Percentiles rank a stretch among this genome's conserved stretches.
These are phyloP conservation scores for Microctenopoma stevenorrisi DNA, from an alignment of 2,797 vertebrate species.

Conservation along the genomic window DNA sequence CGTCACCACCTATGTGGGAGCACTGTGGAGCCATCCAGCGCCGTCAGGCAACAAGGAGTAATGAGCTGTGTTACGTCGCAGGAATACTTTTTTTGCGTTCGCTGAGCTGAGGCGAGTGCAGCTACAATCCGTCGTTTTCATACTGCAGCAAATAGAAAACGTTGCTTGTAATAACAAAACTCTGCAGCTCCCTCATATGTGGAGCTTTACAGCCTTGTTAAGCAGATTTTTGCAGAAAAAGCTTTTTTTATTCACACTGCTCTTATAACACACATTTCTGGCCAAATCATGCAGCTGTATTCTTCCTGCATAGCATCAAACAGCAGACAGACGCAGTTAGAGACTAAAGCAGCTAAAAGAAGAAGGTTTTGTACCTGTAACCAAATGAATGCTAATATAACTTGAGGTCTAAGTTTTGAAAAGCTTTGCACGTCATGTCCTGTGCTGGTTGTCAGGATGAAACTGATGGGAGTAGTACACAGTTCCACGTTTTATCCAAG, in stretches of 20 bases:
- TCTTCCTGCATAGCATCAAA: not conserved
- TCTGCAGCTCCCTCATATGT: not conserved
- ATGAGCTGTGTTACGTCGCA: slow-evolving; percentile 10
- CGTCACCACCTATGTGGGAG: slow-evolving; percentile 48
- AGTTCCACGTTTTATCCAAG: slow-evolving; percentile 25
- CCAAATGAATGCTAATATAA: not conserved
- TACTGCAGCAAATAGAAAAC: not conserved
- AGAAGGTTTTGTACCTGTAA: not conserved
- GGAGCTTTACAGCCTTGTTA: not conserved
- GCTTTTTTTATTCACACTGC: not conserved
- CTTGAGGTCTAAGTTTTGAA: no score
- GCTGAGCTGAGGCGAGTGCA: not conserved
- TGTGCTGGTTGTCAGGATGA: slow-evolving; percentile 6
- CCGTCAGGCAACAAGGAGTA: slow-evolving; percentile 12
- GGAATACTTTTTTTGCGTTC: slow-evolving; percentile 10
- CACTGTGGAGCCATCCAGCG: slow-evolving; percentile 9
- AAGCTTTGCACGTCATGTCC: not conserved
- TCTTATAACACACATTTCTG: not conserved
- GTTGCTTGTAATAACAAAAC: not conserved
- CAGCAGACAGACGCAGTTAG: not conserved
- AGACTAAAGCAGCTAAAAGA: not conserved
- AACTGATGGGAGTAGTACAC: slow-evolving; percentile 1
- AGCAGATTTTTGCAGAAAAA: not conserved
- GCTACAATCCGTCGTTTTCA: not conserved
- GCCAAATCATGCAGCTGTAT: not conserved